Conservation (phyloP, 2,888 invertebrate genomes). For the Chrysina gloriosa region DNA sequence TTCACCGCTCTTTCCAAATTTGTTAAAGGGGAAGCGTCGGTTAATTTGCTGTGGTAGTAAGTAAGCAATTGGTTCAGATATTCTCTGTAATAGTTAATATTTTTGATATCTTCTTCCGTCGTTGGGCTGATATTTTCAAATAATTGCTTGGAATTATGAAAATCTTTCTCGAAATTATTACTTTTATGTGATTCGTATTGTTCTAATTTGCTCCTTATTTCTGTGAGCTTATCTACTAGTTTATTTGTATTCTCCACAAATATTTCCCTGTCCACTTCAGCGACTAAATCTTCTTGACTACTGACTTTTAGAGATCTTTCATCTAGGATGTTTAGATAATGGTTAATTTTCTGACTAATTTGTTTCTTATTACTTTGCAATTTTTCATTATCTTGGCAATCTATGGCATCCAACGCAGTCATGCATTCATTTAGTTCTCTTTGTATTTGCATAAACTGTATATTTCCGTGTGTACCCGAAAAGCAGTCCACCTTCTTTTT, state of each 20-base stretch:
- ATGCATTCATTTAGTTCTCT: conserved; percentile 40
- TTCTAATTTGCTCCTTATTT: conserved; percentile 43
- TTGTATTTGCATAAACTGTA: conserved; percentile 46
- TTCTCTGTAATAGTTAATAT: conserved; percentile 25
- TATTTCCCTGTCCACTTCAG: conserved; percentile 15
- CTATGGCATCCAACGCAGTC: conserved; percentile 41
- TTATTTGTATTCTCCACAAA: conserved; percentile 39
- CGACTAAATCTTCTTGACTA: conserved; percentile 31
- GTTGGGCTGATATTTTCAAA: conserved; percentile 19
- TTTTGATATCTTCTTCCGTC: conserved; percentile 7
- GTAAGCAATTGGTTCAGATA: conserved; percentile 35
- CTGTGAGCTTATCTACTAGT: conserved; percentile 35
- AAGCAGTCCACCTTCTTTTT: conserved; percentile 49
- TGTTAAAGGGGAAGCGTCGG: neutral
- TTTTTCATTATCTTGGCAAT: conserved; percentile 43
- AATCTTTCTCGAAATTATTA: conserved; percentile 43
- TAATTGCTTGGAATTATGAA: conserved; percentile 11
- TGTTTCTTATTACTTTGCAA: conserved; percentile 43
- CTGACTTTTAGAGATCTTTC: conserved; percentile 46
- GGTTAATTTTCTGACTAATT: conserved; percentile 46
- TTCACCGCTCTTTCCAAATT: conserved; percentile 2
- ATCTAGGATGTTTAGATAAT: conserved; percentile 48
- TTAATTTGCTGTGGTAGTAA: conserved; percentile 35
- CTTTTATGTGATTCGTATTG: conserved; percentile 43
- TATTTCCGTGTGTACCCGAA: conserved; percentile 45